These are phyloP conservation scores for Oligia fasciuncula DNA, from an alignment of 2,888 invertebrate species.

Conservation along the genomic window DNA sequence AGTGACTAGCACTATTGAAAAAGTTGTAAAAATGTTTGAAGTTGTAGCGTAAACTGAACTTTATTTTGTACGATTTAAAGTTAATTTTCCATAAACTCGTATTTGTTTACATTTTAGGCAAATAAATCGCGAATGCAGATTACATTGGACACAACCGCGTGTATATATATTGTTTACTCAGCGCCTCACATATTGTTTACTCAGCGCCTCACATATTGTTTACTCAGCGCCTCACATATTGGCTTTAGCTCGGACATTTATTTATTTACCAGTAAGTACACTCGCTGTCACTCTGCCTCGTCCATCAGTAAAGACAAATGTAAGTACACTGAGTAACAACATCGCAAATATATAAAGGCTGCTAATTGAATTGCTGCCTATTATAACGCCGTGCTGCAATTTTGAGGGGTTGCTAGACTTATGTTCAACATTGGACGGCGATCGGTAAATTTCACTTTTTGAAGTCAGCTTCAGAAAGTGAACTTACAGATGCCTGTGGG, in stretches of 20 bases:
- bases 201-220: not conserved
- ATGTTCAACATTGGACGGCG: not conserved
- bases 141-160: not conserved
- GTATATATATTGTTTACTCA: not conserved
- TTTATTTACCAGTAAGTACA: constrained; percentile 6
- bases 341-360: not conserved
- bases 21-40: no score
- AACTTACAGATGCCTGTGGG: not conserved
- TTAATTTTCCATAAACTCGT: no score
- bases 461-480: not conserved
- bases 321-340: not conserved
- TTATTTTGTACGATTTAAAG: no score
- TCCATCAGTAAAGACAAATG: not conserved
- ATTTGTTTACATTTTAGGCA: no score
- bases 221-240: not conserved
- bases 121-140: no score
- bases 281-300: not conserved
- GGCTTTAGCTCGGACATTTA: not conserved
- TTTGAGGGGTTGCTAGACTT: not conserved
- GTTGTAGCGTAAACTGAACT: no score
- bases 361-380: no score
- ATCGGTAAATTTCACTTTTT: not conserved
- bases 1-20: no score
- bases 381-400: not conserved
- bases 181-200: not conserved